Conservation (phyloP, 2,888 invertebrate genomes). For the Willowsia nigromaculata region DNA sequence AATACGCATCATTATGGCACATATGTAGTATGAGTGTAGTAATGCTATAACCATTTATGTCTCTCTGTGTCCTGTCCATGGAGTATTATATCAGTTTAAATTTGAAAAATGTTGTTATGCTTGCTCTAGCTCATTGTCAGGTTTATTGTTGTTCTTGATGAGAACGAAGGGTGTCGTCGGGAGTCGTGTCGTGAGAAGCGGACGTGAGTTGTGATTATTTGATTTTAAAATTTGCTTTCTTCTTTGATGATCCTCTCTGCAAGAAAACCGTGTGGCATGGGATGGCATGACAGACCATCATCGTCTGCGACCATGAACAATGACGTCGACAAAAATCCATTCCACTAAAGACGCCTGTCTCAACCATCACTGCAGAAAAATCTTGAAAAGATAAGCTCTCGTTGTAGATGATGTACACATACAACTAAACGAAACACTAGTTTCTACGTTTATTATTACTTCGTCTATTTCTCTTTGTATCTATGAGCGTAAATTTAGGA, state of each 20-base stretch:
- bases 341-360: not conserved
- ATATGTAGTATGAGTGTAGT: not conserved
- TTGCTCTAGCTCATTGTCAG: constrained; percentile 1
- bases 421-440: no score
- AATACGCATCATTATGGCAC: not conserved
- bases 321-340: constrained; percentile 10
- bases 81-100: not conserved
- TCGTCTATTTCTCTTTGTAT: no score
- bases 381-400: no score
- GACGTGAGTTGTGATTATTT: constrained; percentile 54
- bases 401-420: no score
- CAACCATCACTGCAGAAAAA: not conserved
- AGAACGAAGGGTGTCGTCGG: constrained; percentile 35
- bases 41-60: not conserved
- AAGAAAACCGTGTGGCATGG: no score
- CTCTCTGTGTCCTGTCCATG: not conserved
- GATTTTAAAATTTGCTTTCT: not conserved
- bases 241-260: not conserved
- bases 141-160: constrained; percentile 23
- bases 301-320: constrained; percentile 17
- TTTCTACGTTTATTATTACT: no score
- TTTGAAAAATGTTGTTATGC: not conserved
- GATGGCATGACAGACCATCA: not conserved
- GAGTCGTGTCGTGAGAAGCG: constrained; percentile 56
- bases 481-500: no score